These are phyloP conservation scores for Datnioides undecimradiatus DNA, from an alignment of 2,113 vertebrate genomes.

Conservation along the genomic window DNA sequence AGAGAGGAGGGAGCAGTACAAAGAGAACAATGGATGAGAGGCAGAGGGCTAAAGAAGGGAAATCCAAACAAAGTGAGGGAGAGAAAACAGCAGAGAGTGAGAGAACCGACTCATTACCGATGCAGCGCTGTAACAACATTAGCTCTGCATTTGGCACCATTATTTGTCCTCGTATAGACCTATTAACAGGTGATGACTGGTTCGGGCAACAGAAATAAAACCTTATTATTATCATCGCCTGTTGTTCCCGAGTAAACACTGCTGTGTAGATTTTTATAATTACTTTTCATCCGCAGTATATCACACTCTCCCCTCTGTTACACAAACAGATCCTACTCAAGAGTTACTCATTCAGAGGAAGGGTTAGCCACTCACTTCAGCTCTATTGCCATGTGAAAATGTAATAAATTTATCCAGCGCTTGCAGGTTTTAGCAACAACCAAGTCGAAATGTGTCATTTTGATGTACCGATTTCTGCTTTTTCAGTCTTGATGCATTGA, in stretches of 20 bases:
- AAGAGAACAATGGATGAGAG: slow-evolving; percentile 21
- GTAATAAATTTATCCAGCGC: not conserved
- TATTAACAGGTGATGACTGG: slow-evolving; percentile 3
- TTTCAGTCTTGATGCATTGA: not conserved
- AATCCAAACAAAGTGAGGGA: slow-evolving; percentile 17
- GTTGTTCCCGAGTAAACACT: not conserved
- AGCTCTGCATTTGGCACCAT: slow-evolving; percentile 3
- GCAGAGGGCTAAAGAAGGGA: not conserved
- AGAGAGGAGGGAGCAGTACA: not conserved
- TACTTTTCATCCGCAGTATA: not conserved
- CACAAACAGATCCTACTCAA: too few relatives aligned
- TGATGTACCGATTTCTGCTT: not conserved
- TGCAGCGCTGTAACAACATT: slow-evolving; percentile 21
- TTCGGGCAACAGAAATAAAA: slow-evolving; percentile 5
- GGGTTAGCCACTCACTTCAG: not conserved
- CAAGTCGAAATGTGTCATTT: not conserved
- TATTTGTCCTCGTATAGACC: slow-evolving; percentile 27
- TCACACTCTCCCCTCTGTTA: too few relatives aligned
- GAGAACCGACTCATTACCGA: slow-evolving; percentile 23
- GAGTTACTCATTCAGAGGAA: too few relatives aligned
- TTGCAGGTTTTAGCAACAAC: not conserved
- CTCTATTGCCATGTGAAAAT: not conserved
- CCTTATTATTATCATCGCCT: not conserved
- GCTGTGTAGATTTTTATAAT: not conserved
- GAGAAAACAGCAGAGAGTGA: not conserved